Percentiles rank a stretch among this genome's conserved stretches.
phyloP scores from a whole-genome alignment of 2,888 invertebrate genomes.

The Stomorhina lunata region DNA sequence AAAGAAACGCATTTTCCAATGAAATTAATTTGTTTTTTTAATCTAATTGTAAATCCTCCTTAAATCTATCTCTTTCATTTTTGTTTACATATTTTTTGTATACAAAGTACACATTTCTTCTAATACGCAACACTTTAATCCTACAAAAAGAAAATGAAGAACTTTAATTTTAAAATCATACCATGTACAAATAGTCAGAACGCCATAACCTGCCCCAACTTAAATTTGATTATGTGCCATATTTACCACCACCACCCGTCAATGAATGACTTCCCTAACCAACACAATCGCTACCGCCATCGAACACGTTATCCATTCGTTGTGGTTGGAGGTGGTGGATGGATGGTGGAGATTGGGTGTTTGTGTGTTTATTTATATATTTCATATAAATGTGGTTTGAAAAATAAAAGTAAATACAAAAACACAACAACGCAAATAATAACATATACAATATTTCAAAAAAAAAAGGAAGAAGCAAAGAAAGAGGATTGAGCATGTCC shows the following conservation, averaged over 20 bases:
- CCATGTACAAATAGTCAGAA: constrained; percentile 17
- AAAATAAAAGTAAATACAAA: constrained; percentile 60
- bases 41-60: background rate
- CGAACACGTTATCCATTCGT: constrained; percentile 13
- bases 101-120: background rate
- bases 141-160: background rate
- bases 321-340: background rate
- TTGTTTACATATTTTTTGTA: background rate
- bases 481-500: constrained; percentile 64
- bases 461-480: background rate
- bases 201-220: constrained; percentile 52
- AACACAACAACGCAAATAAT: constrained; percentile 43
- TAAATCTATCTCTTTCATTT: no score
- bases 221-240: constrained; percentile 52
- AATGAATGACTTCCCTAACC: no score
- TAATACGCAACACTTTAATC: constrained; percentile 17
- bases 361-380: constrained; percentile 27
- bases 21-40: background rate
- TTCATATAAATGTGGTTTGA: constrained; percentile 33
- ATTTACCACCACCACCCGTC: no score
- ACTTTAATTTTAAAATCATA: constrained; percentile 28
- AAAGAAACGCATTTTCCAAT: background rate
- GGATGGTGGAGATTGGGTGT: background rate
- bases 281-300: background rate
- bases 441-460: no score